phyloP scores from a whole-genome alignment of 2,888 invertebrate species.

The Hymenopus coronatus region DNA sequence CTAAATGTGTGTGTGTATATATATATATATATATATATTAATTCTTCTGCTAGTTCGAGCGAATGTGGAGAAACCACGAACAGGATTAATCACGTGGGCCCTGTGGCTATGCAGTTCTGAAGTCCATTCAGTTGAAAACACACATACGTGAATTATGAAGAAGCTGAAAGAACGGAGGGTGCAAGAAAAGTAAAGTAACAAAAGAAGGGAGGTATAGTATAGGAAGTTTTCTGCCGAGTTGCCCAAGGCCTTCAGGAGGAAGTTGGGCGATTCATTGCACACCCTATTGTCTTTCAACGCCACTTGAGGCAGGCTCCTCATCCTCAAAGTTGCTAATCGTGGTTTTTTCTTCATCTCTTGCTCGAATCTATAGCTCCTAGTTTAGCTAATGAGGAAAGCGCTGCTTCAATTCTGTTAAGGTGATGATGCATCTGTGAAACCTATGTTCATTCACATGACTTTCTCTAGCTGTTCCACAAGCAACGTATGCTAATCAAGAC shows the following conservation, averaged over 20 bases:
- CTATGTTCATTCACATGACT: too few species aligned
- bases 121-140: neutral
- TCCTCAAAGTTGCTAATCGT: neutral
- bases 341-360: neutral
- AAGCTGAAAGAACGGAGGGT: neutral
- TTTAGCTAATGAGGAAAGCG: too few species aligned
- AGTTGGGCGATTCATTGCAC: neutral
- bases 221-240: neutral
- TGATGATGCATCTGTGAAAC: too few species aligned
- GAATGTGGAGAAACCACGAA: too few species aligned
- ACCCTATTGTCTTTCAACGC: neutral
- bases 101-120: neutral
- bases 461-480: too few species aligned
- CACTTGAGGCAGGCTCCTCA: neutral
- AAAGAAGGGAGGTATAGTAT: neutral
- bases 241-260: neutral
- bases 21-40: too few species aligned
- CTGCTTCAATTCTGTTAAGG: too few species aligned
- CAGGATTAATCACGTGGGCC: too few species aligned
- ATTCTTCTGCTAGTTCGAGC: too few species aligned
- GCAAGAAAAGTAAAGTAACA: neutral
- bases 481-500: too few species aligned
- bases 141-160: neutral
- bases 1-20: too few species aligned
- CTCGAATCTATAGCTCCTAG: too few species aligned